Evolutionary conservation across 2,888 invertebrate species (phyloP).

Genomic region (Atethmia centrago): DNA sequence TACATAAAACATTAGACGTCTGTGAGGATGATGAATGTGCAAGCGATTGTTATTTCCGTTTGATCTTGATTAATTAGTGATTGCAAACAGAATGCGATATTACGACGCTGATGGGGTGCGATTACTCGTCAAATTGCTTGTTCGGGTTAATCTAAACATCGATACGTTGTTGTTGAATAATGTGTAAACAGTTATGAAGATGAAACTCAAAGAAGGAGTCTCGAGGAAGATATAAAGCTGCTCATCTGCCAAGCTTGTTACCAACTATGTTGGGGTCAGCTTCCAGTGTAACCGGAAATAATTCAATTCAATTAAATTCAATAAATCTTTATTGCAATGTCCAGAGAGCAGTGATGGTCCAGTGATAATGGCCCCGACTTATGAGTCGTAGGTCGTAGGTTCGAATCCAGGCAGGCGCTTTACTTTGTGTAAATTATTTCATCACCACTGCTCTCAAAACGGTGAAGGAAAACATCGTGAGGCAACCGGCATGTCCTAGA

Average conservation of each 20-base stretch:
- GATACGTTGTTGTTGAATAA: constrained; percentile 57
- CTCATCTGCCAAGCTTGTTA: neutral
- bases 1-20: constrained; percentile 61
- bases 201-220: neutral
- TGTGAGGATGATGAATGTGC: constrained; percentile 70
- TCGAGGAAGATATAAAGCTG: neutral
- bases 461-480: no score
- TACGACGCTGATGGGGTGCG: constrained; percentile 73
- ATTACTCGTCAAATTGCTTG: constrained; percentile 74
- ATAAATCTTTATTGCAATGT: no score
- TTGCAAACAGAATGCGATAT: constrained; percentile 87
- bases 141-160: constrained; percentile 61
- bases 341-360: no score
- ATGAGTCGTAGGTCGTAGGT: no score
- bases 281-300: neutral
- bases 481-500: no score
- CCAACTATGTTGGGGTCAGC: no score
- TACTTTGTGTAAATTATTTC: no score
- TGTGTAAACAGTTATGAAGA: constrained; percentile 20
- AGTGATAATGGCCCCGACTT: no score
- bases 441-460: no score
- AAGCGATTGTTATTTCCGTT: constrained; percentile 81
- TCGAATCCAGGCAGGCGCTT: no score
- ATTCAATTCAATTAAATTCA: no score
- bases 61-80: constrained; percentile 88